Percentiles rank a stretch among this genome's conserved stretches.
These are phyloP conservation scores for Himalopsyche tibetana DNA, from an alignment of 2,888 invertebrate species.

Conservation along the genomic window DNA sequence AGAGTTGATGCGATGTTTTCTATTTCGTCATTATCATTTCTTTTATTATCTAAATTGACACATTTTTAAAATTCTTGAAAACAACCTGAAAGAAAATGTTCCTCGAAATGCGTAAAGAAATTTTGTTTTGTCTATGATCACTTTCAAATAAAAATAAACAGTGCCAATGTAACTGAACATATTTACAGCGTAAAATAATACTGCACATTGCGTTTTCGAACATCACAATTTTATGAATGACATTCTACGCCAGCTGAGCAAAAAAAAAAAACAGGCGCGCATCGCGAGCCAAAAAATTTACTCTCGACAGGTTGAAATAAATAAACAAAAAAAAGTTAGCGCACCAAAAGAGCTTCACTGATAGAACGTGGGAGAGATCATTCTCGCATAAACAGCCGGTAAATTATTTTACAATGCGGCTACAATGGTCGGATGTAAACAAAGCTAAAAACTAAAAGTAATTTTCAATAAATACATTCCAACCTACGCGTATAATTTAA, in stretches of 20 bases:
- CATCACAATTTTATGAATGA: slow-evolving; percentile 24
- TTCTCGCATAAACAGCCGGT: slow-evolving; percentile 12
- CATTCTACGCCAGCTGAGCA: slow-evolving; percentile 22
- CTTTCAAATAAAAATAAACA: no score
- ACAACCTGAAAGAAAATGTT: no score
- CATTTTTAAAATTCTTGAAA: no score
- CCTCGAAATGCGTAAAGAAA: no score
- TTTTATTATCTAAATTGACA: no score
- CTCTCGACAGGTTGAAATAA: slow-evolving; percentile 16
- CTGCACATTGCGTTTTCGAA: no score
- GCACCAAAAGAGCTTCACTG: not conserved
- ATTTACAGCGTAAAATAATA: no score
- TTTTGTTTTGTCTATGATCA: no score
- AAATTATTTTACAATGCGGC: not conserved
- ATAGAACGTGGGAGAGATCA: slow-evolving; percentile 19
- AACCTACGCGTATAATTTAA: no score
- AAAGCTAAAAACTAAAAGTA: not conserved
- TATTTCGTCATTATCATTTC: no score
- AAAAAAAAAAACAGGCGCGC: slow-evolving; percentile 22
- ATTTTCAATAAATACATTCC: not conserved
- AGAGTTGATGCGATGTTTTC: no score
- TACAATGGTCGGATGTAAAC: not conserved
- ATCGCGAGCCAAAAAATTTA: slow-evolving; percentile 32
- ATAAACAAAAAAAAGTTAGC: slow-evolving; percentile 33
- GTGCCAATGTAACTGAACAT: no score